A percentile compares a stretch with the other conserved stretches of the same genome.
Conservation (phyloP, 2,797 vertebrate species). For the Pelochelys cantorii region DNA sequence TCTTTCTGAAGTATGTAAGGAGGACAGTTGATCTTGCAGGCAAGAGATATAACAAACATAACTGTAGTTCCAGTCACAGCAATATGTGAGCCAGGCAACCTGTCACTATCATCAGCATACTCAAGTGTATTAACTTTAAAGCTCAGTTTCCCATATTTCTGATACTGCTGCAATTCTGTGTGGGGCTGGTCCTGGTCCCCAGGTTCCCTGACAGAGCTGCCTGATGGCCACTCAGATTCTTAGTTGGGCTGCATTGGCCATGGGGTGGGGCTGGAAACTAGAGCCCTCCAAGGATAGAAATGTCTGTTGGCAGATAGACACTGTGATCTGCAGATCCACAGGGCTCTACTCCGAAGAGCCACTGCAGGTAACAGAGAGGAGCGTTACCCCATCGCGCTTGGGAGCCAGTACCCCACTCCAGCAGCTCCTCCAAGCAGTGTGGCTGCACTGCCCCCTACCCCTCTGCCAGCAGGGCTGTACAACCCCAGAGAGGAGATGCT, state of each 20-base stretch:
- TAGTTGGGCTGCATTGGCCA: not conserved
- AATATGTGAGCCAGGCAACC: not conserved
- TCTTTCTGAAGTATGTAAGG: too few relatives aligned
- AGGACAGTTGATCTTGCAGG: not conserved
- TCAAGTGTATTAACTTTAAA: not conserved
- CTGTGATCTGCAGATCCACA: too few relatives aligned
- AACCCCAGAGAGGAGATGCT: too few relatives aligned
- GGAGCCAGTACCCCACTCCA: too few relatives aligned
- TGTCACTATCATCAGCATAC: not conserved
- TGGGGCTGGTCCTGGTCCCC: not conserved
- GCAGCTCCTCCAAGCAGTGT: too few relatives aligned
- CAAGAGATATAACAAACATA: not conserved
- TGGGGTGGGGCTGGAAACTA: not conserved
- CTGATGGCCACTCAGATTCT: not conserved
- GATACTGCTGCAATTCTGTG: not conserved
- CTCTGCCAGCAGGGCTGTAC: too few relatives aligned
- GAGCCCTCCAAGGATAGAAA: too few relatives aligned
- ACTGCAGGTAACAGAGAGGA: too few relatives aligned
- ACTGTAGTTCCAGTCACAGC: not conserved
- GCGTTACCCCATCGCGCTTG: too few relatives aligned
- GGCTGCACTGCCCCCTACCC: too few relatives aligned
- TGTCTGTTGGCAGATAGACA: too few relatives aligned
- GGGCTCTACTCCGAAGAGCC: too few relatives aligned
- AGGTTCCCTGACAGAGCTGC: not conserved
- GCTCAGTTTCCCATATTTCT: not conserved